Conservation (phyloP, 2,113 vertebrate species). For the Brienomyrus brachyistius region DNA sequence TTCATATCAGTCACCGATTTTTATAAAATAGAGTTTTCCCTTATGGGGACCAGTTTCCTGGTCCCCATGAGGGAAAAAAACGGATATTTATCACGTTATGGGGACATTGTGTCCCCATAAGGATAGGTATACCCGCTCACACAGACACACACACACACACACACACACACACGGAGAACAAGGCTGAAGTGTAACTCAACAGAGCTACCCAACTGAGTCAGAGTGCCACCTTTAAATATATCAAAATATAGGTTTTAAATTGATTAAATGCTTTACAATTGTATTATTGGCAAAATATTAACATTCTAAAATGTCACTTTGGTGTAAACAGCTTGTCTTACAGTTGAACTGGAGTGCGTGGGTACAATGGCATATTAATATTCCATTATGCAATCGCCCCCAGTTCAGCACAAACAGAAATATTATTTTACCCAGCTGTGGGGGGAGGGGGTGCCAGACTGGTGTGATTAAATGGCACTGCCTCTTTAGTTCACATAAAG, state of each 20-base stretch:
- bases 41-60: no score
- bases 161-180: neutral
- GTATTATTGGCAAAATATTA: neutral
- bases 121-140: no score
- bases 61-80: no score
- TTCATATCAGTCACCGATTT: no score
- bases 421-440: conserved; percentile 45
- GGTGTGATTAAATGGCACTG: conserved; percentile 58
- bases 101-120: no score
- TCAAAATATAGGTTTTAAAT: neutral
- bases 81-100: no score
- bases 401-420: conserved; percentile 33
- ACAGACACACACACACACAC: neutral
- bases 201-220: neutral
- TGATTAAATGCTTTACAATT: neutral
- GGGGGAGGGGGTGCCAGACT: conserved; percentile 47
- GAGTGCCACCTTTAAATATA: neutral
- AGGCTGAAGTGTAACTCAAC: neutral
- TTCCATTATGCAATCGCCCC: conserved; percentile 58
- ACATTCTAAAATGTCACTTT: neutral
- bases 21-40: no score
- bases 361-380: conserved; percentile 45
- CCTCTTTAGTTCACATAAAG: conserved; percentile 59
- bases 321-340: neutral
- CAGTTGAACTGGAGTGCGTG: conserved; percentile 9